Evolutionary conservation across 2,113 vertebrate genomes (phyloP).

Genomic region (Myodes glareolus): DNA sequence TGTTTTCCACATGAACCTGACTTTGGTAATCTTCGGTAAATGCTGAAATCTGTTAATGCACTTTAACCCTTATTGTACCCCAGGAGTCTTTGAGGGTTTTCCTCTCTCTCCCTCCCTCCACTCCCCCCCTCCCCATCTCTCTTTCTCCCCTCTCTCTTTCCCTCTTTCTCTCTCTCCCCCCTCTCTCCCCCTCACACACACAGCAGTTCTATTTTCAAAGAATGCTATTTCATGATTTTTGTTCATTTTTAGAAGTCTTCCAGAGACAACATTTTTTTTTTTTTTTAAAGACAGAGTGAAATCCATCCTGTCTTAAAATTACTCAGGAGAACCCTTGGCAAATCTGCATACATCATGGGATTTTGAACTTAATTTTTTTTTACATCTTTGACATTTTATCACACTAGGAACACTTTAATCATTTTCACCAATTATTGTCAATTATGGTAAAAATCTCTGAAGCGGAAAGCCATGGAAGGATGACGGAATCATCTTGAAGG

Average conservation of each 20-base stretch:
- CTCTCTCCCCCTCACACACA: too few species aligned
- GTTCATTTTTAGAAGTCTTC: slow-evolving; percentile 9
- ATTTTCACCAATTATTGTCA: not conserved
- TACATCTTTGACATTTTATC: not conserved
- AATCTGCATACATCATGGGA: not conserved
- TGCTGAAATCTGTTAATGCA: not conserved
- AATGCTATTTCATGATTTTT: not conserved
- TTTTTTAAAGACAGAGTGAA: slow-evolving; percentile 24
- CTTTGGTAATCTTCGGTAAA: slow-evolving; percentile 42
- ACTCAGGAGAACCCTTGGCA: not conserved
- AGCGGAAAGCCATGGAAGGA: not conserved
- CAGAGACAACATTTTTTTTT: not conserved
- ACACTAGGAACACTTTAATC: not conserved
- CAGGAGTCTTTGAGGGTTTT: not conserved
- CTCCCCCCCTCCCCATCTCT: too few species aligned
- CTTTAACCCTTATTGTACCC: not conserved
- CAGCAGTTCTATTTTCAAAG: not conserved
- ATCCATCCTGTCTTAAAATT: slow-evolving; percentile 3
- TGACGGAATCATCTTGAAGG: not conserved
- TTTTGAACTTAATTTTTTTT: not conserved
- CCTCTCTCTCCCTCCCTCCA: not conserved
- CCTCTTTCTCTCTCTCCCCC: not conserved
- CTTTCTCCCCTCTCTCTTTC: not conserved
- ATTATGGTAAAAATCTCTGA: not conserved
- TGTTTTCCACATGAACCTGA: not conserved